phyloP scores from a whole-genome alignment of 2,113 vertebrate species.

The Sylvilagus bachmani region DNA sequence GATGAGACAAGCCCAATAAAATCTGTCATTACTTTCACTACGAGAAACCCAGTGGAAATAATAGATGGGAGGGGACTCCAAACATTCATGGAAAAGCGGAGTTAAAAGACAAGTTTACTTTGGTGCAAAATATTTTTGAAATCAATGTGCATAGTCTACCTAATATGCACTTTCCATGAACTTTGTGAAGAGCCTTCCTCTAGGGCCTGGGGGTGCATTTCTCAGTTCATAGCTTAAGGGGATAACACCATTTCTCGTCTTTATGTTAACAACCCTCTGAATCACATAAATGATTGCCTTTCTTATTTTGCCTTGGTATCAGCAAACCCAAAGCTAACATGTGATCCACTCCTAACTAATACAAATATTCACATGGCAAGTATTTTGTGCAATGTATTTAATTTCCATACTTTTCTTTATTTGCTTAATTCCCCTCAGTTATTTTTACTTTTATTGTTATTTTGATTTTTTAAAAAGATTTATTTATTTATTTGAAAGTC shows the following conservation, averaged over 20 bases:
- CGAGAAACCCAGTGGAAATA: neutral
- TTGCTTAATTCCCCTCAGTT: neutral
- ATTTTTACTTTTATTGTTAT: neutral
- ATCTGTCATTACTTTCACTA: neutral
- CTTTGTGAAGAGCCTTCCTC: too few relatives aligned
- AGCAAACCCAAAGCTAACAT: neutral
- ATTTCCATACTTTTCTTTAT: neutral
- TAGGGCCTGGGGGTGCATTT: neutral
- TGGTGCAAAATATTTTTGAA: too few relatives aligned
- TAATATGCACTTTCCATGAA: too few relatives aligned
- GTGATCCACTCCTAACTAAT: neutral
- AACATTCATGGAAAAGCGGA: too few relatives aligned
- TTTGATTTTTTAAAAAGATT: neutral
- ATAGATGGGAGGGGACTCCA: neutral
- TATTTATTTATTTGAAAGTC: too few relatives aligned
- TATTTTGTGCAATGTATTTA: neutral
- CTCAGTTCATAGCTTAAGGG: neutral
- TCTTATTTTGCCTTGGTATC: neutral
- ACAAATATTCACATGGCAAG: neutral
- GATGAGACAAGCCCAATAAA: neutral
- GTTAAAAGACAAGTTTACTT: too few relatives aligned
- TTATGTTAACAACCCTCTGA: neutral
- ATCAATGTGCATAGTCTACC: too few relatives aligned
- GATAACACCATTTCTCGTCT: neutral
- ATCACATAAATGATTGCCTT: neutral